These are phyloP conservation scores for Ahaetulla prasina DNA, from an alignment of 2,113 vertebrate species.

Conservation along the genomic window DNA sequence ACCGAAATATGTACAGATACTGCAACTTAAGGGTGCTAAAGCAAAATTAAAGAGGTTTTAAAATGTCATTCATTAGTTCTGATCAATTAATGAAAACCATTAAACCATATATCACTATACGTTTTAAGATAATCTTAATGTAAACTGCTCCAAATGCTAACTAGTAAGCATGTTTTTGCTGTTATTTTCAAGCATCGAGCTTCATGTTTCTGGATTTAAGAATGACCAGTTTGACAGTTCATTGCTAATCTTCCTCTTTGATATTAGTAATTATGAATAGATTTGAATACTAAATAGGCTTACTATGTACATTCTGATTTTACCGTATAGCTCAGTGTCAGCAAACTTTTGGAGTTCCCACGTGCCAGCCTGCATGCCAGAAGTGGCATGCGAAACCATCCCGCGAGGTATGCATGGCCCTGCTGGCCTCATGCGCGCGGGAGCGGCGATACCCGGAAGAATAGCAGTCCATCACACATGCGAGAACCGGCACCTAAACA, in stretches of 20 bases:
- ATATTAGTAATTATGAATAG: background rate
- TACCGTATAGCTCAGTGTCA: background rate
- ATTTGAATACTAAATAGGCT: background rate
- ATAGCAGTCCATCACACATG: too few species aligned
- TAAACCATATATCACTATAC: background rate
- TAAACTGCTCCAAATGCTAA: background rate
- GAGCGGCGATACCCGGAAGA: too few species aligned
- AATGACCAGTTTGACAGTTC: background rate
- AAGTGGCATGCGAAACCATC: too few species aligned
- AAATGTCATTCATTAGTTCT: background rate
- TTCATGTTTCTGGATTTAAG: background rate
- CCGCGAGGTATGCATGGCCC: too few species aligned
- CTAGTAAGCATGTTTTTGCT: background rate
- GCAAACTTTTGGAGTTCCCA: too few species aligned
- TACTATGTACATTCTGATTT: background rate
- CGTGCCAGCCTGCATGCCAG: too few species aligned
- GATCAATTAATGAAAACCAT: background rate
- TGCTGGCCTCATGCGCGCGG: too few species aligned
- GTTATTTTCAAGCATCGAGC: background rate
- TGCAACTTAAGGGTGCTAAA: background rate
- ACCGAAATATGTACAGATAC: background rate
- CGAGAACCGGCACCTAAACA: too few species aligned
- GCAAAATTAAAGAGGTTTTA: background rate
- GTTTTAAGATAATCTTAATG: background rate
- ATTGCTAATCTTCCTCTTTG: background rate